phyloP scores from a whole-genome alignment of 2,113 vertebrate genomes.

The Xiphophorus couchianus region DNA sequence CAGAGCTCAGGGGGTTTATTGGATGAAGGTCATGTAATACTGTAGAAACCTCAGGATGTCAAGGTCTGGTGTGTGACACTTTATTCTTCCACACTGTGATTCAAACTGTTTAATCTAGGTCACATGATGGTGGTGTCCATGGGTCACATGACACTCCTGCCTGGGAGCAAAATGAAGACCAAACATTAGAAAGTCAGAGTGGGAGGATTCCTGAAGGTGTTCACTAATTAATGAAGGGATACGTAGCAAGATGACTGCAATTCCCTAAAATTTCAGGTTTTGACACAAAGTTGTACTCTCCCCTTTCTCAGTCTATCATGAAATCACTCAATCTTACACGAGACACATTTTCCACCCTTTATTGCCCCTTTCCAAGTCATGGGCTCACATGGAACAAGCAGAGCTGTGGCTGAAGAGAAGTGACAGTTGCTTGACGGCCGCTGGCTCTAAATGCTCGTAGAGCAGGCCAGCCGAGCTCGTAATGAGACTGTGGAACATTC shows the following conservation, averaged over 20 bases:
- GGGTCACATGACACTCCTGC: conserved; percentile 42
- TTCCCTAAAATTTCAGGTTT: neutral
- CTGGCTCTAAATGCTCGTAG: conserved; percentile 49
- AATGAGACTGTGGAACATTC: conserved; percentile 62
- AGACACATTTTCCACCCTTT: conserved; percentile 6
- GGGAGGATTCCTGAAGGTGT: neutral
- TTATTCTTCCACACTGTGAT: conserved; percentile 22
- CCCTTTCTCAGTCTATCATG: conserved; percentile 7
- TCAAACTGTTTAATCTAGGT: conserved; percentile 30
- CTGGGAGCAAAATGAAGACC: conserved; percentile 22
- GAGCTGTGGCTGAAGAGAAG: conserved; percentile 57
- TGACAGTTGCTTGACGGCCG: conserved; percentile 71
- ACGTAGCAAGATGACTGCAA: neutral
- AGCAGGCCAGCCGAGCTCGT: conserved; percentile 48
- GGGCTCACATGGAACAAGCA: conserved; percentile 16
- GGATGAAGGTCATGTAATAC: conserved; percentile 23
- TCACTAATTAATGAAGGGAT: neutral
- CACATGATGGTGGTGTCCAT: conserved; percentile 36
- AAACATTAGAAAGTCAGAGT: neutral
- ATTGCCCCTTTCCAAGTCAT: conserved; percentile 10
- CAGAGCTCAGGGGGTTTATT: neutral
- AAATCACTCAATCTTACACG: conserved; percentile 23
- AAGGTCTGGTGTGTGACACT: conserved; percentile 1
- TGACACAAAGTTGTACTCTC: neutral
- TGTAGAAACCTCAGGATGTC: conserved; percentile 4